phyloP scores from a whole-genome alignment of 2,888 invertebrate species.

The Lymantria monacha region DNA sequence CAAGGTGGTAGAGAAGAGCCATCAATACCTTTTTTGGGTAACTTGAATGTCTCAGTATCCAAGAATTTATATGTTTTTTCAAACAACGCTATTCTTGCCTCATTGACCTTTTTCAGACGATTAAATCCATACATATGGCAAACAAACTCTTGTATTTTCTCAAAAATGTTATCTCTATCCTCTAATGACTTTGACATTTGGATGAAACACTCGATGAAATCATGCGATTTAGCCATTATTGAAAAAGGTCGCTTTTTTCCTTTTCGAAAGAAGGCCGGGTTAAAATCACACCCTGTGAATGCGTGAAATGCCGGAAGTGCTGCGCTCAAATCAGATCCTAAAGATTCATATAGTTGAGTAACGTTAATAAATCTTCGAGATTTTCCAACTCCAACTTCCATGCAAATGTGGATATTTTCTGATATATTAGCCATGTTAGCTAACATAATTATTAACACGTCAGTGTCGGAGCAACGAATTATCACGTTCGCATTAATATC shows the following conservation, averaged over 20 bases:
- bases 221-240: background rate
- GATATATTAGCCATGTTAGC: background rate
- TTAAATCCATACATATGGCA: too few species aligned
- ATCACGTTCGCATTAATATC: background rate
- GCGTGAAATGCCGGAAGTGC: constrained; percentile 23
- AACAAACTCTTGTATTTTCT: too few species aligned
- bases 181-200: background rate
- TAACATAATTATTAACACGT: constrained; percentile 10
- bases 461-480: background rate
- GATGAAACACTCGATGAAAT: background rate
- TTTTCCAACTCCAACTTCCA: background rate
- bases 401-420: background rate
- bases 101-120: too few species aligned
- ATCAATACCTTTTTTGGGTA: too few species aligned
- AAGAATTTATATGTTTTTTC: too few species aligned
- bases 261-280: constrained; percentile 31
- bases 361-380: background rate
- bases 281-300: constrained; percentile 22
- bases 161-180: background rate
- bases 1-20: too few species aligned
- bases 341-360: background rate
- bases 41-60: too few species aligned
- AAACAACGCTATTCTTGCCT: too few species aligned
- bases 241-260: constrained; percentile 11
- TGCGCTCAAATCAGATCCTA: background rate